A percentile compares a stretch with the other conserved stretches of the same genome.
phyloP scores from a whole-genome alignment of 2,888 invertebrate genomes.

The Meandrusa payeni region DNA sequence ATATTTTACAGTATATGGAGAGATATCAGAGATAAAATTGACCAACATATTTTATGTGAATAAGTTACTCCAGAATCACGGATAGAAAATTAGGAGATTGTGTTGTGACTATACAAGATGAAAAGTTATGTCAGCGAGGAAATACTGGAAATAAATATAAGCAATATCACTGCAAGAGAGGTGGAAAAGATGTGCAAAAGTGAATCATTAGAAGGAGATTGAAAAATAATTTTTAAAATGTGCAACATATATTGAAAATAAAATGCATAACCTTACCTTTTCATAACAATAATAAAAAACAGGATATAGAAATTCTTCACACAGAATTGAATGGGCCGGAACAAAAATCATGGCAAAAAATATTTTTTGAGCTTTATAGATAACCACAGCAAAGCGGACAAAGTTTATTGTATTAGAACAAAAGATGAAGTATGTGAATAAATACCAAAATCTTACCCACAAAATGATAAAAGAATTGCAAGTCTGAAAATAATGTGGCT shows the following conservation, averaged over 20 bases:
- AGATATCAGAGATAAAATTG: conserved; percentile 13
- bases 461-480: conserved; percentile 29
- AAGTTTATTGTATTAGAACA: conserved; percentile 28
- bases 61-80: not conserved
- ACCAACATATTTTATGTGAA: conserved; percentile 19
- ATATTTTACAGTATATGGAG: conserved; percentile 18
- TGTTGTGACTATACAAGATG: conserved; percentile 25
- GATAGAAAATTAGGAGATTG: conserved; percentile 19
- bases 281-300: conserved; percentile 25
- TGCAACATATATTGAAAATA: conserved; percentile 27
- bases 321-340: conserved; percentile 29
- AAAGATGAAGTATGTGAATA: conserved; percentile 30
- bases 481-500: not conserved
- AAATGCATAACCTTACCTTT: conserved; percentile 32
- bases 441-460: conserved; percentile 27
- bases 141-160: conserved; percentile 17
- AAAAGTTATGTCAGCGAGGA: conserved; percentile 22
- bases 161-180: conserved; percentile 22
- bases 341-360: conserved; percentile 25
- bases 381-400: conserved; percentile 25
- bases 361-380: conserved; percentile 18
- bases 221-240: conserved; percentile 23
- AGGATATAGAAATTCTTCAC: conserved; percentile 28
- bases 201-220: conserved; percentile 14
- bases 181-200: conserved; percentile 28